Evolutionary conservation across 35 echinoderm and acorn worm genomes (phyloP).

Genomic region (Nesometra sesokonis): DNA sequence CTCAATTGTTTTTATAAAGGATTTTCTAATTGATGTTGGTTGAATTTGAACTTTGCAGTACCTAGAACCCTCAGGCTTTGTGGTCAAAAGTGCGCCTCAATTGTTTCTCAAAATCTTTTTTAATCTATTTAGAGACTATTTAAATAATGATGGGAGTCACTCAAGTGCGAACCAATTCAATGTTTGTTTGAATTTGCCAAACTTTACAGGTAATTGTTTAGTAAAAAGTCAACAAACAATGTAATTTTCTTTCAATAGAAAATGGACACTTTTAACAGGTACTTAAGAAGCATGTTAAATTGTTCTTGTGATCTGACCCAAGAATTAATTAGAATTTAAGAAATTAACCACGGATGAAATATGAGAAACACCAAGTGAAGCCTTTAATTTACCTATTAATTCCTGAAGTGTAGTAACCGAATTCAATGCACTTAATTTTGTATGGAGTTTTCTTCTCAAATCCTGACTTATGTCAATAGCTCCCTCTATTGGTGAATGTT

Average conservation of each 20-base stretch:
- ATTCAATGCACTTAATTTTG: too few species aligned
- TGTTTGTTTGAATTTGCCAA: neutral
- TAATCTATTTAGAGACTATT: neutral
- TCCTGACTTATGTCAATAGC: too few species aligned
- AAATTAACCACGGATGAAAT: neutral
- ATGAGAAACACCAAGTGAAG: neutral
- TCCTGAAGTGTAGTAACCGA: too few species aligned
- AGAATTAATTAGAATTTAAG: neutral
- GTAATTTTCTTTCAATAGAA: neutral
- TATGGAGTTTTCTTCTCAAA: too few species aligned
- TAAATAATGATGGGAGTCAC: neutral
- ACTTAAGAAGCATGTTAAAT: neutral
- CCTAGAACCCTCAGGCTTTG: too few species aligned
- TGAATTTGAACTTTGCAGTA: too few species aligned
- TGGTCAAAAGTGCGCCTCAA: too few species aligned
- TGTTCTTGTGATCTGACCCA: neutral
- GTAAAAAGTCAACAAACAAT: neutral
- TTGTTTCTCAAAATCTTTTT: neutral
- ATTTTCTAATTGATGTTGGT: too few species aligned
- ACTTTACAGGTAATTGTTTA: neutral
- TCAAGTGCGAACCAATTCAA: neutral
- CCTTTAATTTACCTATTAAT: too few species aligned
- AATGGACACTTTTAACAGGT: neutral
- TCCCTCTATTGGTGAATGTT: too few species aligned
- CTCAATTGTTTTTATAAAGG: too few species aligned